Base-by-base conservation (phyloP, 92 coral and sea anemone genomes). In the Meandrina meandrites region DNA sequence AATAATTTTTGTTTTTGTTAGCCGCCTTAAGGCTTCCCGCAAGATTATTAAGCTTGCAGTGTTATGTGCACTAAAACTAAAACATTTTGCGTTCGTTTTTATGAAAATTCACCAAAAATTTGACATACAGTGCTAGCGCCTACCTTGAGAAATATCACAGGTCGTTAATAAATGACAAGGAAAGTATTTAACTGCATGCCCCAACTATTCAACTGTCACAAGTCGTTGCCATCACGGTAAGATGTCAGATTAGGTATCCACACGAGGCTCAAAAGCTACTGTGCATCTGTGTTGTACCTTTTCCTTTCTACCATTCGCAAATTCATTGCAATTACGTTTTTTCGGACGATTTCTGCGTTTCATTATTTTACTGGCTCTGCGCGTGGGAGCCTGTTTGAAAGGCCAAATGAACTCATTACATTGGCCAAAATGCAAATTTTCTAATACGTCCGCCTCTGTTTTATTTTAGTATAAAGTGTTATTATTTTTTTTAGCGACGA, bases 351-450 rank as follows among this genome's bases (percentile, higher is more conserved):
- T 76, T 76, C 60, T 37, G 37, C 57, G 22, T 48, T 27, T 77
- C 19, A n/a, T 47, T 53, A 27, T 53, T 21, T 31, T 18, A 53
- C 15, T 18, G 8, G 35, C 28, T 1, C 5, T 13, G 12, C n/a
- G 82, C 51, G 84, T 45, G 18, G 84, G 84, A n/a, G 67, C 42
- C 13, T 40, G 56, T 58, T 18, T 40, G 56, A 22, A n/a, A 35
- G 75, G 24, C 4, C 60, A 80, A 80, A 54, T 14, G 34, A 27
- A 40, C 78, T 42, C 84, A 22, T 80, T 37, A n/a, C 17, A 28
- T 14, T 21, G 31, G 10, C 37, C 75, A 32, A 80, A 80, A 80
- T 80, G 84, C 75, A 80, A 80, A 80, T 80, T 80, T 80, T n/a
- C n/a, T 5, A 27, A 62, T 37, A 24, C 36, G 56, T 30, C 30